Percentiles rank a stretch among this genome's conserved stretches.
These are phyloP conservation scores for Percopsis omiscomaycus DNA, from an alignment of 2,797 vertebrate species.

Conservation along the genomic window DNA sequence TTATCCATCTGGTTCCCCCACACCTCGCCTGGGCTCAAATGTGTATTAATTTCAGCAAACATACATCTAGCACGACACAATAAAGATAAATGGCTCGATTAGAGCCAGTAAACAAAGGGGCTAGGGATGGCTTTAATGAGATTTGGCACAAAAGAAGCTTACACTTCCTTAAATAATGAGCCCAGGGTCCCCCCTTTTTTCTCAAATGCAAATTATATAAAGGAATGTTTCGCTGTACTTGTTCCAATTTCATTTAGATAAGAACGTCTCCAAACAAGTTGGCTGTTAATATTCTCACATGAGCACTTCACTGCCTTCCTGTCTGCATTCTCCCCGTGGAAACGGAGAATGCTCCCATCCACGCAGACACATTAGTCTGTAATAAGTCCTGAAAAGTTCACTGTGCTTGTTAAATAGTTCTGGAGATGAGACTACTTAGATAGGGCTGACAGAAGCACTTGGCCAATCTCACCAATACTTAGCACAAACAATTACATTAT, in stretches of 20 bases:
- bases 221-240: slow-evolving; percentile 78
- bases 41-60: slow-evolving; percentile 83
- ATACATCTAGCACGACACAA: slow-evolving; percentile 77
- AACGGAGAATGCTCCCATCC: slow-evolving; percentile 58
- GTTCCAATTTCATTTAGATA: slow-evolving; percentile 82
- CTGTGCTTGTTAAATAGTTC: slow-evolving; percentile 73
- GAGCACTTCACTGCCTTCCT: slow-evolving; percentile 74
- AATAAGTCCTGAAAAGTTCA: slow-evolving; percentile 78
- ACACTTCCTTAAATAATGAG: slow-evolving; percentile 83
- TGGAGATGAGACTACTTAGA: slow-evolving; percentile 55
- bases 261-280: slow-evolving; percentile 77
- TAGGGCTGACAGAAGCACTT: slow-evolving; percentile 53
- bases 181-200: slow-evolving; percentile 66
- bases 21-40: slow-evolving; percentile 74
- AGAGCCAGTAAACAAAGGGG: slow-evolving; percentile 80
- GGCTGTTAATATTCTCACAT: slow-evolving; percentile 80
- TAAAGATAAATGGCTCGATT: slow-evolving; percentile 84
- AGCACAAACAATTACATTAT: slow-evolving; percentile 58
- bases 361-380: slow-evolving; percentile 62
- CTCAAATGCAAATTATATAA: slow-evolving; percentile 79
- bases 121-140: slow-evolving; percentile 79
- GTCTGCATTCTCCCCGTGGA: slow-evolving; percentile 66
- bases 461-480: slow-evolving; percentile 45
- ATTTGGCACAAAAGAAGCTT: slow-evolving; percentile 80
- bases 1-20: slow-evolving; percentile 85